Evolutionary conservation across 2,888 invertebrate species (phyloP), one percentile per base, ranked within the genome.

Genomic region (Nomada lathburiana): DNA sequence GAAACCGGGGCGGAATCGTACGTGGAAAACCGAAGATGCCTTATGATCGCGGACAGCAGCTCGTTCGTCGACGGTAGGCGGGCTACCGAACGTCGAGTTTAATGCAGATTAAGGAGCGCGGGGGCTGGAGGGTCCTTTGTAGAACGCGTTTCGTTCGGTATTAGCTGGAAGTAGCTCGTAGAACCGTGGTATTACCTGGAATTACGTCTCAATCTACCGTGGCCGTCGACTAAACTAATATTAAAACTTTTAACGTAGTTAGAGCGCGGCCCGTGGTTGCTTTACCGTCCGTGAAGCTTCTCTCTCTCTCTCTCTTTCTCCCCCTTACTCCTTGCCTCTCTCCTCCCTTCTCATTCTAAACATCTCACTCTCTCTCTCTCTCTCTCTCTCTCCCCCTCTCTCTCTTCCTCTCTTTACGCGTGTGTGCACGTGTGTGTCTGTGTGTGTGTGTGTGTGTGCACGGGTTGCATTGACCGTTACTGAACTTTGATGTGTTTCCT

Each of bases 191-290:
- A 94, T 93, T 94, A 94, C 93, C 93, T 93, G 93, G 91, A 92
- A 94, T 94, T 94, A 94, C 93, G 93, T 94, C 94, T 94, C 93
- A 93, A 94, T 94, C 93, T 94, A 94, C 93, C 93, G 91, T 93
- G 92, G 93, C 92, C 93, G 93, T 93, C 93, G 93, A 94, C 94
- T 94, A 94, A 94, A 94, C 93, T 94, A 94, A 94, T 94, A 94
- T 94, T 94, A 94, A 94, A 94, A 94, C 91, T 94, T 94, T 94
- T 94, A 94, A 94, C 93, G 92, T 93, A 93, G 93, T 94, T 94
- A 94, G 91, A 90, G 92, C 91, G 90, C 90, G 90, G 92, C 90
- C 91, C 93, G 92, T 92, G 92, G 93, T 93, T 92, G 92, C 93
- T 93, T 93, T 93, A 92, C 92, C 92, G 91, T 91, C 91, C 92